Percentiles rank a stretch among this genome's conserved stretches.
Evolutionary conservation across 1,140 invertebrate species (phyloP).

Genomic region (Probaryconus sp.): DNA sequence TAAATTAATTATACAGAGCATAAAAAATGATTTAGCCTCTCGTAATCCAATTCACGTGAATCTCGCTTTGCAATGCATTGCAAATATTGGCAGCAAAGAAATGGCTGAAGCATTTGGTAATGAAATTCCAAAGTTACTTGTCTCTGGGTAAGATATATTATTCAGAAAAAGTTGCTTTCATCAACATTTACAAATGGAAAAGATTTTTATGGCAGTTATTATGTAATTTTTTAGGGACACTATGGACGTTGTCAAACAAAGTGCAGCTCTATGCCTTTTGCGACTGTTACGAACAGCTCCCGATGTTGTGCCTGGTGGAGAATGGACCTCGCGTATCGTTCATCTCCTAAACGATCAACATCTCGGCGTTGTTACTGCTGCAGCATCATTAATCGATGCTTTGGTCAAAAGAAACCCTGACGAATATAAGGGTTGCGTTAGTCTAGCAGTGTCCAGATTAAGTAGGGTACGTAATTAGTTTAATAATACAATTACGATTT

Average conservation of each 20-base stretch:
- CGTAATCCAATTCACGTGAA: slow-evolving; percentile 99
- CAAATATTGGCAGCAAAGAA: slow-evolving; percentile 99
- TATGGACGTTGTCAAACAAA: slow-evolving; percentile 99
- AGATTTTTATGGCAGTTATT: too few relatives aligned
- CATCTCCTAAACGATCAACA: slow-evolving; percentile 99
- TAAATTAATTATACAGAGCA: slow-evolving; percentile 99
- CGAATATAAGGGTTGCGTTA: slow-evolving; percentile 99
- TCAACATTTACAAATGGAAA: not conserved
- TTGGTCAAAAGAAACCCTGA: slow-evolving; percentile 99
- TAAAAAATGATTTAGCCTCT: slow-evolving; percentile 98
- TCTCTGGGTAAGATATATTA: slow-evolving; percentile 88
- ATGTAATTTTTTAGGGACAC: slow-evolving; percentile 87
- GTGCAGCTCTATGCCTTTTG: slow-evolving; percentile 96
- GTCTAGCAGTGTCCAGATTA: slow-evolving; percentile 96
- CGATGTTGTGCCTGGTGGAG: slow-evolving; percentile 96
- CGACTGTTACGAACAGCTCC: slow-evolving; percentile 95
- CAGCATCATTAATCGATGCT: slow-evolving; percentile 98
- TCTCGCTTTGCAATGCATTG: slow-evolving; percentile 99
- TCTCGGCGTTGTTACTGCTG: slow-evolving; percentile 99
- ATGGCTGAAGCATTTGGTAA: slow-evolving; percentile 99
- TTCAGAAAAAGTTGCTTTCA: not conserved
- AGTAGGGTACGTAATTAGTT: slow-evolving; percentile 84
- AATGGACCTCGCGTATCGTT: slow-evolving; percentile 99
- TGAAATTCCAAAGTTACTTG: slow-evolving; percentile 98
- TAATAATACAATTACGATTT: too few relatives aligned